A percentile compares a stretch with the other conserved stretches of the same genome.
Conservation (phyloP, 2,888 invertebrate species). For the Hoplodrina blanda region DNA sequence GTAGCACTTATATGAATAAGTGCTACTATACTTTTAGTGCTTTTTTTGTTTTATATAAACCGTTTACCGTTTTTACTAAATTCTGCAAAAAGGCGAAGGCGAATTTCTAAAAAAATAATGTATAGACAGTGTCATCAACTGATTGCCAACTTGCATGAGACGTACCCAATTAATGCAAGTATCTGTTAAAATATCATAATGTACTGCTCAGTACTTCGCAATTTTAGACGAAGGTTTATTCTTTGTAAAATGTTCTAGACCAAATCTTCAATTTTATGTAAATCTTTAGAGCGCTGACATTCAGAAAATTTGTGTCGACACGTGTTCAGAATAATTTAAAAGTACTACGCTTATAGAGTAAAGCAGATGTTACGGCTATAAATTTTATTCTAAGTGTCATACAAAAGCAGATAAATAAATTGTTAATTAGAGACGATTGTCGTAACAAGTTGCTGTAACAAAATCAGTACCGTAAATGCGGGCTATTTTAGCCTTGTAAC, state of each 20-base stretch:
- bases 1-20: no score
- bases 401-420: conserved; percentile 1
- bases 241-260: conserved; percentile 28
- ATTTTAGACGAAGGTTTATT: conserved; percentile 16
- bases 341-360: conserved; percentile 12
- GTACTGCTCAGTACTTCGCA: not conserved
- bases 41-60: no score
- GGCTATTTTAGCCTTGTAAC: no score
- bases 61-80: no score
- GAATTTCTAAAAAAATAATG: no score
- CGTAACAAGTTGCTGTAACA: not conserved
- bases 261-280: conserved; percentile 45
- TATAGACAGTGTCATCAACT: no score
- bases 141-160: no score
- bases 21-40: no score
- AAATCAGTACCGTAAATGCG: not conserved
- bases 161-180: no score
- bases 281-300: conserved; percentile 44
- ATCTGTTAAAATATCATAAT: not conserved
- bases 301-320: conserved; percentile 46
- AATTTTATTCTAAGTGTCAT: conserved; percentile 1
- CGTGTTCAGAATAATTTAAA: conserved; percentile 52
- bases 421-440: not conserved
- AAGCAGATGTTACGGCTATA: conserved; percentile 11
- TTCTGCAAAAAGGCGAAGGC: no score